Conservation (phyloP, 2,797 vertebrate species). For the Cossypha dichroa region DNA sequence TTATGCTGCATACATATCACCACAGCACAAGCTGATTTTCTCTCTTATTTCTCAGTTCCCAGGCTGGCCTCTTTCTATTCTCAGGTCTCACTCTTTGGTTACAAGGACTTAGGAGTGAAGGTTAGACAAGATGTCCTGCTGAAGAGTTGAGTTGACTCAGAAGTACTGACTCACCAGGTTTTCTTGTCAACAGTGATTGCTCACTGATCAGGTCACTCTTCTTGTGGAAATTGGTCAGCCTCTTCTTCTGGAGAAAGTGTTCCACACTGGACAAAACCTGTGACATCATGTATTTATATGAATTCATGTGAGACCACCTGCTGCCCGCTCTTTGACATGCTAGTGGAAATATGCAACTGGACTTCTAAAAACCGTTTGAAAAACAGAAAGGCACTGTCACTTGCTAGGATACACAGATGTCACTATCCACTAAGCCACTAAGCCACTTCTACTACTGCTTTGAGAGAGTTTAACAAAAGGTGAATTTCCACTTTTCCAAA, state of each 20-base stretch:
- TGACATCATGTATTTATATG: background rate
- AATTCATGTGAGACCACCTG: background rate
- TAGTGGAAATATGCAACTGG: background rate
- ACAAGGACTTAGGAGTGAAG: background rate
- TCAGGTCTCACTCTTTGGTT: background rate
- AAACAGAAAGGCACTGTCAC: background rate
- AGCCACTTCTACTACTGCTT: background rate
- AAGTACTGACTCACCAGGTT: background rate
- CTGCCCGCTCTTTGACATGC: background rate
- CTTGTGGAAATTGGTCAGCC: too few relatives aligned
- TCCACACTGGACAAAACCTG: background rate
- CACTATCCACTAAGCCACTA: background rate
- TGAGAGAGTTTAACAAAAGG: background rate
- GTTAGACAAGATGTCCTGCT: background rate
- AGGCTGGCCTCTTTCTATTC: background rate
- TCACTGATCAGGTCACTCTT: background rate
- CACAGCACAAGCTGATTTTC: background rate
- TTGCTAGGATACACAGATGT: background rate
- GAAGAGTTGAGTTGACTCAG: background rate
- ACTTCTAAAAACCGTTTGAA: background rate
- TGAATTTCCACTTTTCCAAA: background rate
- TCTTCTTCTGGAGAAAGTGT: background rate
- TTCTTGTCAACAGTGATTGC: fast-evolving
- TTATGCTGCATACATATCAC: background rate
- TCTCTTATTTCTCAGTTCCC: background rate